Base-by-base conservation (phyloP, 2,888 invertebrate species). In the Tricholauxania praeusta region DNA sequence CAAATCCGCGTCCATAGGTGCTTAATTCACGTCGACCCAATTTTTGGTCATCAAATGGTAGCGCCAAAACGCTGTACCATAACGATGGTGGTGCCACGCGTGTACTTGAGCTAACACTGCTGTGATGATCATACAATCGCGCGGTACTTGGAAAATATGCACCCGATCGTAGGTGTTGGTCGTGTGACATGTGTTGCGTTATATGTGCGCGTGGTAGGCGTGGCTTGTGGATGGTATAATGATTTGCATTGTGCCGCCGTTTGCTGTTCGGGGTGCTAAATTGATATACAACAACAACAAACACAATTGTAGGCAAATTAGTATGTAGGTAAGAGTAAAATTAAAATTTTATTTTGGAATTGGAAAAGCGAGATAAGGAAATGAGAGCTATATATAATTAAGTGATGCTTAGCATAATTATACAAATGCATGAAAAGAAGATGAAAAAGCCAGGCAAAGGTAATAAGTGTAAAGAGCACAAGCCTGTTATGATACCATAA, bases 41-140 rank as follows among this genome's bases (percentile, higher is more conserved):
- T 88, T 95, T 96, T 90, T 96, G 96, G 90, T 96, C 96, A 84
- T 96, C 95, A 89, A 96, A 96, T 80, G 96, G 96, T 84, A 96
- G 91, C 80, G 96, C 96, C 88, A 96, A 91, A 83, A 96, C 92
- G 77, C 95, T 96, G 90, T 95, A 96, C 94, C 95, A 94, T 82
- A 95, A 91, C 79, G 94, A 92, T 73, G 94, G 94, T 90, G 81
- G 68, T 63, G 68, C 63, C 15, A 72, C 51, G 48, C 80, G 81
- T 32, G 79, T 78, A 51, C 79, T 80, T 12, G 84, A 83, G 22
- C 80, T 78, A 72, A 72, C 70, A 19, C 63, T 39, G 28, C 77
- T 77, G 49, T 74, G 75, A 14, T 78, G 78, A 73, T 80, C 79
- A 68, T 77, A 77, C 1, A 76, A 55, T 14, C 74, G 76, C 60